These are phyloP conservation scores for Cinclus mexicanus DNA, from an alignment of 2,113 vertebrate genomes.

Conservation along the genomic window DNA sequence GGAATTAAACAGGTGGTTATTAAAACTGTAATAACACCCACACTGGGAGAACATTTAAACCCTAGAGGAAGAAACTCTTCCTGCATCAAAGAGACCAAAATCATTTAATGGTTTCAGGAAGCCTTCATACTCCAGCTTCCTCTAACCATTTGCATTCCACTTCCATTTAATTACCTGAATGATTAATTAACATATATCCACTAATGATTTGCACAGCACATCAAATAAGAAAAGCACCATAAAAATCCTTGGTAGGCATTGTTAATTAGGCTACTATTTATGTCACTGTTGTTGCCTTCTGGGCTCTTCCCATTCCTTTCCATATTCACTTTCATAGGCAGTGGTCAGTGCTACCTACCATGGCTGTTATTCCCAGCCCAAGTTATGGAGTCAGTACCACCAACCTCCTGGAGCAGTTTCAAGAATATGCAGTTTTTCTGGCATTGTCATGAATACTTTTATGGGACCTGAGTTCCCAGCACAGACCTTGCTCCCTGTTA, in stretches of 20 bases:
- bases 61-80: conserved; percentile 51
- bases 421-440: background rate
- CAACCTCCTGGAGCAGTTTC: background rate
- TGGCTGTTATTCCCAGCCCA: background rate
- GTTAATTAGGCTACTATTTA: background rate
- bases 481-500: background rate
- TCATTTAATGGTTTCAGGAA: conserved; percentile 32
- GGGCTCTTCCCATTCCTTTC: background rate
- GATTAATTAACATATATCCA: conserved; percentile 44
- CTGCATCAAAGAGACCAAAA: conserved; percentile 30
- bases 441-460: background rate
- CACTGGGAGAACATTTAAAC: background rate
- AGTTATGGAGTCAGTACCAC: background rate
- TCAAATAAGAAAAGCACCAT: background rate
- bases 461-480: background rate
- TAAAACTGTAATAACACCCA: conserved; percentile 33
- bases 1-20: conserved; percentile 44
- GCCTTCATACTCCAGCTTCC: conserved; percentile 23
- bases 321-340: background rate
- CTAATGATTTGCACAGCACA: background rate
- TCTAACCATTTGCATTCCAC: conserved; percentile 20
- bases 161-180: conserved; percentile 41
- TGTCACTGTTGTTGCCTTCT: background rate
- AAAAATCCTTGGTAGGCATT: background rate
- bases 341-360: background rate